Evolutionary conservation across 2,113 vertebrate species (phyloP), one percentile per base, ranked within the genome.

Genomic region (Cygnus atratus): DNA sequence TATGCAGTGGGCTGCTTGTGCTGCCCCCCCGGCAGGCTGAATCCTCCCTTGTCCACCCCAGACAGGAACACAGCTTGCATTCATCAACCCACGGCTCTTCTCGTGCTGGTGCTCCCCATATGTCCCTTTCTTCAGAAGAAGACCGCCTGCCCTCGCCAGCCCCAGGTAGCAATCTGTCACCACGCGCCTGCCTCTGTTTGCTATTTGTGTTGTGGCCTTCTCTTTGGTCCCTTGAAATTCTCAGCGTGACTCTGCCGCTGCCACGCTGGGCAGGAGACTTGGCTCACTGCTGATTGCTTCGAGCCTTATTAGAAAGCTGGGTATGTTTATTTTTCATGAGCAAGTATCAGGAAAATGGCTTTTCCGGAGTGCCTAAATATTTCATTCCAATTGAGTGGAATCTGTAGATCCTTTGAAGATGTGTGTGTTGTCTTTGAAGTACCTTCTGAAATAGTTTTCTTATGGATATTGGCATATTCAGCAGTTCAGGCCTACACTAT

Each of bases 271-370:
- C 28, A 52, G 75, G 62, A 71, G 71, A 17, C 71, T 79, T 41
- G 66, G 33, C 57, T 92, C 35, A 21, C 41, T 24, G 35, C 52
- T 72, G 50, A 18, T 29, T 52, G 35, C 52, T 54, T 35, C 13
- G 9, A 29, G 37, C 48, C 75, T 46, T n/a, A 37, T 73, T 65
- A 35, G 71, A 76, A 92, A 88, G 57, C 62, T 11, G n/a, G 44
- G 78, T 67, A 33, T 92, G 50, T 80, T 89, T 91, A 89, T 95
- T 95, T 96, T 96, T 92, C 50, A 50, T 21, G 43, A 94, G 33
- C 8, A 10, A 74, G 16, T 37, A 68, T 31, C 57, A 67, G 74
- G n/a, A 87, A 93, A 95, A 87, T 8, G 39, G 31, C 79, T 85
- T 92, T 93, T 90, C 52, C 70, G 90, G 52, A 33, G 28, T 67